Percentiles rank a stretch among this genome's conserved stretches.
phyloP scores from a whole-genome alignment of 2,113 vertebrate species.

The Rafetus swinhoei region DNA sequence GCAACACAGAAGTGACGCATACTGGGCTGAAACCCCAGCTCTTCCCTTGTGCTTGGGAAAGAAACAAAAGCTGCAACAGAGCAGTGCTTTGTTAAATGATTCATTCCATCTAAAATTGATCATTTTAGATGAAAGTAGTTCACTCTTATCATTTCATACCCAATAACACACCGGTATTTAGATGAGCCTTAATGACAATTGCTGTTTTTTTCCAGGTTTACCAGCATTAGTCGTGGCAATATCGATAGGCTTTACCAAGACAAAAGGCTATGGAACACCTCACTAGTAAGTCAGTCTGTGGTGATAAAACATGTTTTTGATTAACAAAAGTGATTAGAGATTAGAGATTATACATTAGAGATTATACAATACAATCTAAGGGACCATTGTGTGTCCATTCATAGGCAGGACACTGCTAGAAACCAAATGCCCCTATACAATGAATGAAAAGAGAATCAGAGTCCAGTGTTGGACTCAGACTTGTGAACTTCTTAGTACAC shows the following conservation, averaged over 20 bases:
- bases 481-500: not conserved
- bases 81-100: slow-evolving; percentile 35
- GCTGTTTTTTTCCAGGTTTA: slow-evolving; percentile 86
- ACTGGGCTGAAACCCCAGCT: slow-evolving; percentile 52
- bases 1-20: slow-evolving; percentile 75
- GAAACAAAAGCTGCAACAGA: not conserved
- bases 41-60: slow-evolving; percentile 3
- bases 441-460: not conserved
- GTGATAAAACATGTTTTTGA: slow-evolving; percentile 39
- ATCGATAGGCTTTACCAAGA: slow-evolving; percentile 99
- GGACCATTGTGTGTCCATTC: not conserved
- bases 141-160: slow-evolving; percentile 7
- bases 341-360: not conserved
- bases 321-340: not conserved
- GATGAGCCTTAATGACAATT: slow-evolving; percentile 1
- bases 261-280: slow-evolving; percentile 97
- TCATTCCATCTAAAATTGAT: slow-evolving; percentile 13
- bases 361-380: not conserved
- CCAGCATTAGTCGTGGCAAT: slow-evolving; percentile 98
- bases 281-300: slow-evolving; percentile 92
- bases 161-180: not conserved
- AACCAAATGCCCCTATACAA: not conserved
- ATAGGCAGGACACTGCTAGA: not conserved
- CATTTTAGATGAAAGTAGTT: not conserved
- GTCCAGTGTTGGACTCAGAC: not conserved